Base-by-base conservation (phyloP, 1,140 invertebrate genomes). In the Drosophila neocordata region DNA sequence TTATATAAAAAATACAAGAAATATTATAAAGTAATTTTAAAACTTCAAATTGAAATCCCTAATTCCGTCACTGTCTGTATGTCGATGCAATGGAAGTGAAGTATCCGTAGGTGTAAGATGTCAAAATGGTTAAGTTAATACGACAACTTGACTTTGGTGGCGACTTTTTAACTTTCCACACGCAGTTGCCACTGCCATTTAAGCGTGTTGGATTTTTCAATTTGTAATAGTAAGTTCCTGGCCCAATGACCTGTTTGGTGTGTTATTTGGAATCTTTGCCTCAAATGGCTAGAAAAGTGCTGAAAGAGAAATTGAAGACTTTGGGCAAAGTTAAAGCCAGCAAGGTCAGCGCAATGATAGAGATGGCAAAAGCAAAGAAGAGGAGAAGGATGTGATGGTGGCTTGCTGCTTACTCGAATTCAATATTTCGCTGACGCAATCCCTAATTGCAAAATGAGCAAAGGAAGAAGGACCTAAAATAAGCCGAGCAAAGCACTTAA, bases 61-160 rank as follows among this genome's bases (percentile, higher is more conserved):
- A 2, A 18, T 6, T 38, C 27, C 35, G 44, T 22, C 55, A 24
- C 27, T 71, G 31, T 24, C 22, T 9, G n/a, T n/a, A 35, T 63
- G 34, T 56, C 37, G 27, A 20, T 37, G 51, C 12, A 56, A 37
- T 67, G 51, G 63, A 13, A 13, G 4, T 44, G 24, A 13, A 56
- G 55, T 44, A 24, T 51, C 73, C 24, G 12, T 57, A 75, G 81
- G 69, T 65, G 64, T 80, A 65, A 51, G 79, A 77, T 85, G 82
- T 82, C 82, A 85, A 76, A 85, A 80, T 65, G 78, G 78, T 73
- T 87, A 85, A 85, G 74, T 87, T 82, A 85, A 88, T 85, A 73
- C 83, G 73, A 77, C 70, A 69, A 63, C 65, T 74, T 85, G 77
- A 70, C 77, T 74, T 58, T 53, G 53, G 65, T 67, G 66, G 77